Conservation (phyloP, 2,797 vertebrate species). For the Manis javanica region DNA sequence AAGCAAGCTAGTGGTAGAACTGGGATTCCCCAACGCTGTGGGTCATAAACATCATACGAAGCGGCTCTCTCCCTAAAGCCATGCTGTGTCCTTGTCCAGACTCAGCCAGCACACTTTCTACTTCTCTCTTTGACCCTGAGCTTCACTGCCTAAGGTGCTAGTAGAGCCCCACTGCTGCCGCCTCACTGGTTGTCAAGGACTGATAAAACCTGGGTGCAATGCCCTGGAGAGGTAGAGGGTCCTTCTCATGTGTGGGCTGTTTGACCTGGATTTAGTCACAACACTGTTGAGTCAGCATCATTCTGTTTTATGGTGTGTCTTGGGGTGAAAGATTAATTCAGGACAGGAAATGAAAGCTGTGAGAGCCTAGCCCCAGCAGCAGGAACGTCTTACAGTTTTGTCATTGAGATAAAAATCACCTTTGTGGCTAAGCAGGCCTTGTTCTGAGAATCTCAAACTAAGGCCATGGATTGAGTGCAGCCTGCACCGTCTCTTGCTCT, state of each 20-base stretch:
- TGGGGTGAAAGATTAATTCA: slow-evolving; percentile 65
- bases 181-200: slow-evolving; percentile 40
- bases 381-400: not conserved
- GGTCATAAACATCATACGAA: not conserved
- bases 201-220: slow-evolving; percentile 54
- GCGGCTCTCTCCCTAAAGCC: fast-evolving
- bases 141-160: slow-evolving; percentile 17
- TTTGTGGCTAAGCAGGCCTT: not conserved
- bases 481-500: not conserved
- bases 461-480: not conserved
- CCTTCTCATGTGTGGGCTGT: not conserved
- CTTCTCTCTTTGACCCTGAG: slow-evolving; percentile 23
- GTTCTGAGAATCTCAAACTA: not conserved
- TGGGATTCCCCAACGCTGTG: not conserved
- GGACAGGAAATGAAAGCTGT: slow-evolving; percentile 38
- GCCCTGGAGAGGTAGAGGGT: not conserved
- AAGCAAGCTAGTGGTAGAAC: not conserved
- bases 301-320: slow-evolving; percentile 51
- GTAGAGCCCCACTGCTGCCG: not conserved
- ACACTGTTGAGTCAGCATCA: slow-evolving; percentile 8
- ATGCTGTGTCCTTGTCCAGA: not conserved
- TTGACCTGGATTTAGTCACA: slow-evolving; percentile 25
- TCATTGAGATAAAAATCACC: not conserved
- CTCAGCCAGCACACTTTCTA: not conserved
- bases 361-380: not conserved